Percentiles rank a stretch among this genome's conserved stretches.
phyloP scores from a whole-genome alignment of 2,888 invertebrate species.

The Megastigmus dorsalis region DNA sequence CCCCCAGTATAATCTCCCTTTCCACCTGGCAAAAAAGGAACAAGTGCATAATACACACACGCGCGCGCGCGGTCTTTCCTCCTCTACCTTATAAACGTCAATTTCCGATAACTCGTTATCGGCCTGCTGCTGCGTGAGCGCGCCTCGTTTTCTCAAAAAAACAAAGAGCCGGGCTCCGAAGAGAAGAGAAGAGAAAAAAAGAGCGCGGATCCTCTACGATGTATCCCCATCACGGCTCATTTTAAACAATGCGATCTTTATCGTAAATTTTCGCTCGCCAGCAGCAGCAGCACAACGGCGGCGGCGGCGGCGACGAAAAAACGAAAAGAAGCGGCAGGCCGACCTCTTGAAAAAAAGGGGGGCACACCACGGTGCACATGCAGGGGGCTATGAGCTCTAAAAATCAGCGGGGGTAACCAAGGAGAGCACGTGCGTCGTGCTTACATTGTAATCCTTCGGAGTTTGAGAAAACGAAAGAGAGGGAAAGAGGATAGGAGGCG shows the following conservation, averaged over 20 bases:
- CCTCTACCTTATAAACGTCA: background rate
- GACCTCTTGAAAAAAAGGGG: background rate
- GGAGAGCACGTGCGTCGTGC: constrained; percentile 21
- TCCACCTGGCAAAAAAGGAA: too few relatives aligned
- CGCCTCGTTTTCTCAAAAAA: constrained; percentile 4
- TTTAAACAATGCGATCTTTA: constrained; percentile 48
- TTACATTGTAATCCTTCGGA: constrained; percentile 39
- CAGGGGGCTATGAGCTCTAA: too few relatives aligned
- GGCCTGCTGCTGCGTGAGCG: background rate
- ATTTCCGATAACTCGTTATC: constrained; percentile 40
- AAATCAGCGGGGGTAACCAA: too few relatives aligned
- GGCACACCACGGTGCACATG: background rate
- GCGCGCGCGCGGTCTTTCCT: too few relatives aligned
- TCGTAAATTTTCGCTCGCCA: constrained; percentile 22
- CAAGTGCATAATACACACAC: too few relatives aligned
- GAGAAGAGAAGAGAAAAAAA: background rate
- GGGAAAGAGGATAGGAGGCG: constrained; percentile 33
- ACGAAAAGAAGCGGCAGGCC: background rate
- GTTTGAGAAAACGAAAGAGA: too few relatives aligned
- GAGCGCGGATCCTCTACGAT: too few relatives aligned
- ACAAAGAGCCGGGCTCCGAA: too few relatives aligned
- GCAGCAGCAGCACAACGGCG: background rate
- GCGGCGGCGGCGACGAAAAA: background rate
- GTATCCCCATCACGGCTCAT: constrained; percentile 20
- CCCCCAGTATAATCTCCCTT: too few relatives aligned